phyloP scores from a whole-genome alignment of 2,888 invertebrate species.

The Calliphora vomitoria region DNA sequence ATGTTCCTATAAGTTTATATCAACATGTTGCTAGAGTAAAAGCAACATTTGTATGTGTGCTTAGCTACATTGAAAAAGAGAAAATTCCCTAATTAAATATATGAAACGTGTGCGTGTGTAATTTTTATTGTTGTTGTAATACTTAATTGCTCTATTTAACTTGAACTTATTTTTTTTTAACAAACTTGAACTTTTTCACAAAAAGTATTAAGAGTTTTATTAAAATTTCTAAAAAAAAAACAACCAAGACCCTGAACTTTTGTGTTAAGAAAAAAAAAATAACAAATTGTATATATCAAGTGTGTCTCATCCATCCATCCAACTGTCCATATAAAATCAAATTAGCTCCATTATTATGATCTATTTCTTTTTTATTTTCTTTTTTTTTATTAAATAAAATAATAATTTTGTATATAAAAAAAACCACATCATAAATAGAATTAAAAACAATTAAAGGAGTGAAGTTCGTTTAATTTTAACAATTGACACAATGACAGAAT shows the following conservation, averaged over 20 bases:
- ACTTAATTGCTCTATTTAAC: slow-evolving; percentile 46
- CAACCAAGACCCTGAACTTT: slow-evolving; percentile 49
- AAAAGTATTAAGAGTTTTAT: neutral
- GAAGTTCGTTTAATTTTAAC: slow-evolving; percentile 3
- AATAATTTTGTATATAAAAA: neutral
- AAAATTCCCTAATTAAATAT: neutral
- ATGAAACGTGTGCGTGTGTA: neutral
- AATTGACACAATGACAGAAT: slow-evolving; percentile 31
- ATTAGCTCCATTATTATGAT: slow-evolving; percentile 42
- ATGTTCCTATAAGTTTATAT: neutral
- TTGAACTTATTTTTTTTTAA: slow-evolving; percentile 45
- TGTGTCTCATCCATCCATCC: neutral
- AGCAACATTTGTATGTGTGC: neutral
- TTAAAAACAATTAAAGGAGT: slow-evolving; percentile 32
- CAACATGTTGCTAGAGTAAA: neutral
- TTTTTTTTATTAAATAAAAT: neutral
- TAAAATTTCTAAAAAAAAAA: slow-evolving; percentile 12
- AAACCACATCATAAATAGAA: slow-evolving; percentile 5
- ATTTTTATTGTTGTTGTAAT: slow-evolving; percentile 6
- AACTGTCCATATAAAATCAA: slow-evolving; percentile 32
- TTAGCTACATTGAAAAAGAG: neutral
- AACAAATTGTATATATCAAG: slow-evolving; percentile 8
- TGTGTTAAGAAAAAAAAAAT: neutral
- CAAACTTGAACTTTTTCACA: slow-evolving; percentile 16
- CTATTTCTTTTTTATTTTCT: neutral